These are phyloP conservation scores for Vireo altiloquus DNA, from an alignment of 2,113 vertebrate genomes.

Conservation along the genomic window DNA sequence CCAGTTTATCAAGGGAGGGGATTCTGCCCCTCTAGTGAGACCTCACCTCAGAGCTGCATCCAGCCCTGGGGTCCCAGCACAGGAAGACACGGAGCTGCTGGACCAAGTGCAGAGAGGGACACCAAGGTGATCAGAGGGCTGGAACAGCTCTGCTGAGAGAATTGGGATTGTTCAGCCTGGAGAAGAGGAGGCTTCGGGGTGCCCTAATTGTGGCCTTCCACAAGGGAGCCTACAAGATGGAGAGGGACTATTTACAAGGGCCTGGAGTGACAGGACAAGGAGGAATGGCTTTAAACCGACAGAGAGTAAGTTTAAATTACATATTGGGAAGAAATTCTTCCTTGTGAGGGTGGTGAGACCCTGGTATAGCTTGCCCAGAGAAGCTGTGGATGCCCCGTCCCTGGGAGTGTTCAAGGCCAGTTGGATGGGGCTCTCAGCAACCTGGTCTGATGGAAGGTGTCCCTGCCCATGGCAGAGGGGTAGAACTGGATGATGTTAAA, in stretches of 20 bases:
- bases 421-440: fast-evolving
- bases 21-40: not conserved
- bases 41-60: not conserved
- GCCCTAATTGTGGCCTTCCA: too few species aligned
- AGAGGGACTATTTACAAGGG: not conserved
- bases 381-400: not conserved
- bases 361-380: not conserved
- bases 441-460: not conserved
- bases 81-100: not conserved
- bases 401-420: not conserved
- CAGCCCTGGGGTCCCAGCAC: not conserved
- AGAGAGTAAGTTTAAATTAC: not conserved
- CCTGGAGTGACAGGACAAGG: not conserved
- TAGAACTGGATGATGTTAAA: not conserved
- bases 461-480: not conserved
- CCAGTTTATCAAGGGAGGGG: not conserved
- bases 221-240: not conserved
- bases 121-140: not conserved
- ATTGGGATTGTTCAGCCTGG: not conserved
- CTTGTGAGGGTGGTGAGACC: not conserved
- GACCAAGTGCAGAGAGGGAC: not conserved
- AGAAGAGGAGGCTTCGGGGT: not conserved
- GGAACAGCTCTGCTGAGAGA: not conserved
- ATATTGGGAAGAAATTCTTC: not conserved
- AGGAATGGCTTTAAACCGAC: not conserved